Conservation (phyloP, 2,113 vertebrate species). For the Antennarius striatus region DNA sequence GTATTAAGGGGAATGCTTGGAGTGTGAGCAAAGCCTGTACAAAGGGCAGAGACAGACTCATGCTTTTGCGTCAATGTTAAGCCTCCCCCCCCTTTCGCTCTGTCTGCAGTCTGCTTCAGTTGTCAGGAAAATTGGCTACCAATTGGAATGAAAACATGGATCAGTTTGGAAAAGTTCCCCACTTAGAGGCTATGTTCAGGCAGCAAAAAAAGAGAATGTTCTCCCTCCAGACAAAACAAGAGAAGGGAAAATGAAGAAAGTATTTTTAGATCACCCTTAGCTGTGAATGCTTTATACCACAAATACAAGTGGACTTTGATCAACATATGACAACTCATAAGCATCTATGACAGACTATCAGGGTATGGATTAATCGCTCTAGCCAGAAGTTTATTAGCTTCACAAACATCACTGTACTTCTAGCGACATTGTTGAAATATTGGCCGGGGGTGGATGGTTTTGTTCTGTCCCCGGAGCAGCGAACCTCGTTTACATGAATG, state of each 20-base stretch:
- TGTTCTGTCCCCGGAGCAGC: conserved; percentile 27
- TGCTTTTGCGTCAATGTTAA: conserved; percentile 57
- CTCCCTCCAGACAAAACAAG: conserved; percentile 65
- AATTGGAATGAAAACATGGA: conserved; percentile 54
- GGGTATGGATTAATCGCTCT: conserved; percentile 21
- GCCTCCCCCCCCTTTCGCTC: conserved; percentile 40
- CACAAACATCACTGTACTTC: conserved; percentile 22
- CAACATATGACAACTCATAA: neutral
- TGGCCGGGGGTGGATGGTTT: conserved; percentile 16
- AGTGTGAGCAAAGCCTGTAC: conserved; percentile 55
- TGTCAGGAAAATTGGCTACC: conserved; percentile 78
- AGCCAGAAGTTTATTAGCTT: conserved; percentile 19
- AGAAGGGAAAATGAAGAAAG: conserved; percentile 11
- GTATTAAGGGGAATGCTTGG: conserved; percentile 18
- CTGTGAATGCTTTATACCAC: conserved; percentile 47
- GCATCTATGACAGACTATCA: conserved; percentile 21
- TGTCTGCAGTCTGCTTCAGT: conserved; percentile 73
- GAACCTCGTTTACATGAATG: conserved; percentile 46
- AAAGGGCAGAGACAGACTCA: conserved; percentile 64
- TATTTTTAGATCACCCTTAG: conserved; percentile 68
- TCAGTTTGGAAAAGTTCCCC: conserved; percentile 70
- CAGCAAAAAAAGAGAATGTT: conserved; percentile 32
- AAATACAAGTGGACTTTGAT: conserved; percentile 3
- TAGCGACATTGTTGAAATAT: conserved; percentile 19
- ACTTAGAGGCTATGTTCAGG: conserved; percentile 53